Evolutionary conservation across 2,113 vertebrate genomes (phyloP), one percentile per base, ranked within the genome.

Genomic region (Clarias magur): DNA sequence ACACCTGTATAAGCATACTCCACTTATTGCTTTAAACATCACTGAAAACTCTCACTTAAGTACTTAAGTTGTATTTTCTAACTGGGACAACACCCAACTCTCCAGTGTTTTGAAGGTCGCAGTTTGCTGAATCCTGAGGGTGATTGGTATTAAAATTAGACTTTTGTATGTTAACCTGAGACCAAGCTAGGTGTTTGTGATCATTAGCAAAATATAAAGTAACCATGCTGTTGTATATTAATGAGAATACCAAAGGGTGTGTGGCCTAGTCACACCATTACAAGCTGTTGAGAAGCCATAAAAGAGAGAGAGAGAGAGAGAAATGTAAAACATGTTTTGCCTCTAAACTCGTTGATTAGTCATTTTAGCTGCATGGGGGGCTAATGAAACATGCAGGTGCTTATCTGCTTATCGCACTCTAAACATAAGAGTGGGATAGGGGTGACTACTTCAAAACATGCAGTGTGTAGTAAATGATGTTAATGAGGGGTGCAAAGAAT

Each of bases 381-480:
- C 91, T 91, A 93, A 90, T 92, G 90, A 90, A 87, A 89, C 85
- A 87, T 91, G 91, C 89, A 92, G 79, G 85, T 76, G 90, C 91
- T 88, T 90, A 91, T 92, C 92, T 92, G 11, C 70, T 72, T 92
- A 93, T 91, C 92, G 82, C 88, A 92, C 90, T 91, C 91, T 85
- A 88, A 88, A 62, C 83, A 94, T 93, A 93, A 91, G 93, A 93
- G 94, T 19, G 62, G 92, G 90, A 94, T 95, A 93, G 90, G 94
- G 93, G 94, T 85, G 83, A 89, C 91, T 91, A 93, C 89, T 93
- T 93, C 34, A 72, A 48, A 65, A 76, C 82, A 38, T 60, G 54
- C 34, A 23, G 59, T 25, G 19, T 78, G 38, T 76, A 83, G 80
- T 79, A 38, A 17, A 57, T 65, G 59, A 82, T 23, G 7, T 82